Conservation (phyloP, 2,888 invertebrate genomes). For the Phengaris alcon region DNA sequence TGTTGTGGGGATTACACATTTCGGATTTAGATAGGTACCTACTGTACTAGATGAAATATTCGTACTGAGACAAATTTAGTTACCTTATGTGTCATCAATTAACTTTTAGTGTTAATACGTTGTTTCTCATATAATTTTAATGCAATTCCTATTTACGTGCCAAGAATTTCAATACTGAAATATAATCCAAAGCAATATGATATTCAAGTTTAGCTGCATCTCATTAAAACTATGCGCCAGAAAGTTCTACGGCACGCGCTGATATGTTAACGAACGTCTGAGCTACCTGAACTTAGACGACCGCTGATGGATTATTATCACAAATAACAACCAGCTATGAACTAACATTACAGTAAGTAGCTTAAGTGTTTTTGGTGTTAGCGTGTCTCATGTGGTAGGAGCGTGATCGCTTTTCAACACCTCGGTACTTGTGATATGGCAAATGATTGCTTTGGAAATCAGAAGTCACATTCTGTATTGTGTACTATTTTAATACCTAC, state of each 20-base stretch:
- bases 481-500: too few relatives aligned
- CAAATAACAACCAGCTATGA: neutral
- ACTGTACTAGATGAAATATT: too few relatives aligned
- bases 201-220: slow-evolving; percentile 2
- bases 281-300: slow-evolving; percentile 8
- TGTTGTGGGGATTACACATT: too few relatives aligned
- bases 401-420: too few relatives aligned
- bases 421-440: too few relatives aligned
- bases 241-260: neutral
- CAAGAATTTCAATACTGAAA: neutral
- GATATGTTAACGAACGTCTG: slow-evolving; percentile 13
- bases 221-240: neutral
- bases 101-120: too few relatives aligned
- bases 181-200: slow-evolving; percentile 6
- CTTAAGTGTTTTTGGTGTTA: neutral
- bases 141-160: neutral
- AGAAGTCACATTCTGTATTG: too few relatives aligned
- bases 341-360: neutral
- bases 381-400: neutral
- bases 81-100: too few relatives aligned
- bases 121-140: neutral
- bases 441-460: too few relatives aligned
- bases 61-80: too few relatives aligned
- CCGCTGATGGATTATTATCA: slow-evolving; percentile 14
- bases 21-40: too few relatives aligned